Conservation (phyloP, 2,113 vertebrate species). For the Ariopsis seemanni region DNA sequence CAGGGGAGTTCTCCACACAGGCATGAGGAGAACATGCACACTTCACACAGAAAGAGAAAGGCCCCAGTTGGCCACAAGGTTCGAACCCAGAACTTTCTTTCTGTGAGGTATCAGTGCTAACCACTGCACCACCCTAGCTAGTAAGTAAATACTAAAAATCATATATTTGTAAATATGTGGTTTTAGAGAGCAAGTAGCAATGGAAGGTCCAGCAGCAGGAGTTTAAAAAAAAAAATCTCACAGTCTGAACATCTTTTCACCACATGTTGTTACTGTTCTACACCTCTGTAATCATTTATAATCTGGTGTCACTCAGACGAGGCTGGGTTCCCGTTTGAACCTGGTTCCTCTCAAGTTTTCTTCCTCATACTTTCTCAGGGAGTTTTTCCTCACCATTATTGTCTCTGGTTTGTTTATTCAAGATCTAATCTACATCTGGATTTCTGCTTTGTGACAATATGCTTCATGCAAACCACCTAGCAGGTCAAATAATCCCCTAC, state of each 20-base stretch:
- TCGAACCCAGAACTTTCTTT: no score
- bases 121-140: no score
- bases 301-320: background rate
- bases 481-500: background rate
- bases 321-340: background rate
- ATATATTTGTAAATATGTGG: no score
- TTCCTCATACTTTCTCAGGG: constrained; percentile 11
- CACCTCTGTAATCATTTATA: background rate
- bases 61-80: no score
- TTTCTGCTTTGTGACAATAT: background rate
- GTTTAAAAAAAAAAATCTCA: no score
- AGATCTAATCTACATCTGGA: constrained; percentile 9
- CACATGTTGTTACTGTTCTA: background rate
- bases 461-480: background rate
- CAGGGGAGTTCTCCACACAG: no score
- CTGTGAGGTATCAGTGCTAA: no score
- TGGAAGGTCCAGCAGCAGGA: no score
- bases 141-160: no score
- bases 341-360: background rate
- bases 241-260: background rate
- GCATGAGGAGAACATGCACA: no score
- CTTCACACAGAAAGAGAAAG: no score
- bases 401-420: background rate
- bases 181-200: no score
- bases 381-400: background rate